phyloP scores from a whole-genome alignment of 2,113 vertebrate genomes.

The Pomatorhinus ruficollis region DNA sequence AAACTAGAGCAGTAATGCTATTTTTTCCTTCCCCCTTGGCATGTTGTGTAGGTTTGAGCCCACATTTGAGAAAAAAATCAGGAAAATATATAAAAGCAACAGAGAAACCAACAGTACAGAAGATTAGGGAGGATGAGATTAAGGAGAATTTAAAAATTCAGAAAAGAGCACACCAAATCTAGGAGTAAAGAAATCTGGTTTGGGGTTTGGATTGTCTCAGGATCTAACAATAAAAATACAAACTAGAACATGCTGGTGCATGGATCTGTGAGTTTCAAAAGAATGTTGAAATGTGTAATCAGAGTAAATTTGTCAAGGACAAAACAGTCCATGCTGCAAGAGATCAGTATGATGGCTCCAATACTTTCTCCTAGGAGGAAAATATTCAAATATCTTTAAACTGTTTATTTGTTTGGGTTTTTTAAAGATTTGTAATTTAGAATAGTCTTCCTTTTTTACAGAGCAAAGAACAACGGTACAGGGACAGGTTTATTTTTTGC shows the following conservation, averaged over 20 bases:
- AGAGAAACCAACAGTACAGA: not conserved
- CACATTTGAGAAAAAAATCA: slow-evolving; percentile 2
- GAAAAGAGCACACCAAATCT: not conserved
- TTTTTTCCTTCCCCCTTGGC: slow-evolving; percentile 52
- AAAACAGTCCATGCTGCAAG: not conserved
- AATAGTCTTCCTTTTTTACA: slow-evolving; percentile 27
- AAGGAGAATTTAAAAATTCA: not conserved
- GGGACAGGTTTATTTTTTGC: slow-evolving; percentile 96
- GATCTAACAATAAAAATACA: slow-evolving; percentile 1
- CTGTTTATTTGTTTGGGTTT: not conserved
- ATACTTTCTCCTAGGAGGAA: not conserved
- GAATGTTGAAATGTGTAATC: not conserved
- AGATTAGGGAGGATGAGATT: slow-evolving; percentile 37
- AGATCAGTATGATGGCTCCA: not conserved
- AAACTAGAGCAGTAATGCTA: slow-evolving; percentile 55
- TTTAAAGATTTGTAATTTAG: not conserved
- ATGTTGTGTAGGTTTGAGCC: slow-evolving; percentile 41
- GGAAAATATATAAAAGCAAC: slow-evolving; percentile 31
- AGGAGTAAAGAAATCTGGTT: not conserved
- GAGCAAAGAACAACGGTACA: slow-evolving; percentile 94
- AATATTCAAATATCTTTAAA: not conserved
- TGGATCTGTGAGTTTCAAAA: not conserved
- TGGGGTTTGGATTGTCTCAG: not conserved
- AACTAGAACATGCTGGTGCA: not conserved
- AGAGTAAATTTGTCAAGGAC: not conserved